Conservation (phyloP, 2,888 invertebrate genomes). For the Laspeyria flexula region DNA sequence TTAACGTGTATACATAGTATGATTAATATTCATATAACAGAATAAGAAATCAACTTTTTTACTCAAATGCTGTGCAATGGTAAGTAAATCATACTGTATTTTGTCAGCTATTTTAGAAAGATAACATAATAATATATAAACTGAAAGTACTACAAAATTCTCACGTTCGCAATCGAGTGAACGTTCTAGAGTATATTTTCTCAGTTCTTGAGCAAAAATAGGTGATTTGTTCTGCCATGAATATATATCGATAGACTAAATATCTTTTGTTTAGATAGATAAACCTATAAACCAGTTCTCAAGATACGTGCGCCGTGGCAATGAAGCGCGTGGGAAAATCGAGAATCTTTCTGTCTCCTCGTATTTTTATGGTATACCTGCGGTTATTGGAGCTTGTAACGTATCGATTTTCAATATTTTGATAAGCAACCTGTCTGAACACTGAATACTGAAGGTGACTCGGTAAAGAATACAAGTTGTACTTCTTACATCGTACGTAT, state of each 20-base stretch:
- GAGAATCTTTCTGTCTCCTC: background rate
- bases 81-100: too few species aligned
- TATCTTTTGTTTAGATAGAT: background rate
- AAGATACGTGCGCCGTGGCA: background rate
- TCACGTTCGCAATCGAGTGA: too few species aligned
- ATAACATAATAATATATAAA: too few species aligned
- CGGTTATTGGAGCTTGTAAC: constrained; percentile 26
- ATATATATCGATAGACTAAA: background rate
- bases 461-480: constrained; percentile 12
- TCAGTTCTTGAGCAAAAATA: background rate
- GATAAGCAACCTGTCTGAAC: constrained; percentile 30
- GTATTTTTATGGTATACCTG: constrained; percentile 28
- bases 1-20: too few species aligned
- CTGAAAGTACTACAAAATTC: too few species aligned
- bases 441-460: constrained; percentile 14
- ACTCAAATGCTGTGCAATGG: too few species aligned
- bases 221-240: background rate
- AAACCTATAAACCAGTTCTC: background rate
- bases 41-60: too few species aligned
- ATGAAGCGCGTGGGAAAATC: constrained; percentile 10
- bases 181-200: too few species aligned
- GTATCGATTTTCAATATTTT: constrained; percentile 45
- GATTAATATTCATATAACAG: too few species aligned
- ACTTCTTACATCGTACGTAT: constrained; percentile 7
- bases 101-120: too few species aligned